Base-by-base conservation (phyloP, 2,888 invertebrate genomes). In the Acanthosepion pharaonis region DNA sequence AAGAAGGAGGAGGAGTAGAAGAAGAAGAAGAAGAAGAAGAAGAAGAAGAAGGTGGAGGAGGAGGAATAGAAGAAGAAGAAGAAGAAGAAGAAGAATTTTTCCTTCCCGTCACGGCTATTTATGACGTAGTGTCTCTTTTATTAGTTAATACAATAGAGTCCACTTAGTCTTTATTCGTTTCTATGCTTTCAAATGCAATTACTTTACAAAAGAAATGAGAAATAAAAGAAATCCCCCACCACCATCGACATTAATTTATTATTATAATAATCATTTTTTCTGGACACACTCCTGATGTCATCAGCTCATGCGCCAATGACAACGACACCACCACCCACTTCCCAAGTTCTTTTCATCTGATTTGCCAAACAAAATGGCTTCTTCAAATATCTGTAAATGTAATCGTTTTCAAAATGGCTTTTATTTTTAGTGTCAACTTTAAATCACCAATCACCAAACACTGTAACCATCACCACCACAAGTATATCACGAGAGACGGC, bases 181-280 rank as follows among this genome's bases (percentile, higher is more conserved):
- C 20, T 59, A 11, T n/a, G 11, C 33, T 78, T 78, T 78, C 78
- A 78, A 33, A 78, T n/a, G 78, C n/a, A 78, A n/a, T 78, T 78
- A 33, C 78, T 78, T 78, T 33, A n/a, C n/a, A 78, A n/a, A n/a
- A 5, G 78, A n/a, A 78, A 78, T 15, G n/a, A 9, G n/a, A 78
- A 78, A 78, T 78, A 78, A 78, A 78, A 78, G n/a, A 78, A 78
- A 78, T 33, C 11, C 78, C n/a, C 78, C n/a, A 0, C n/a, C 9
- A 28, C 28, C 28, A 0, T 28, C 15, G 33, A n/a, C 78, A 78
- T 78, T 33, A 78, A 78, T 78, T 33, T 78, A 78, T 78, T n/a
- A 78, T 78, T n/a, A 78, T 78, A 78, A 78, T 78, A 78, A 78
- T 78, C n/a, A 78, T 78, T 78, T 78, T n/a, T 78, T n/a, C 78